phyloP scores from a whole-genome alignment of 2,888 invertebrate species.

The Dexiosoma caninum region DNA sequence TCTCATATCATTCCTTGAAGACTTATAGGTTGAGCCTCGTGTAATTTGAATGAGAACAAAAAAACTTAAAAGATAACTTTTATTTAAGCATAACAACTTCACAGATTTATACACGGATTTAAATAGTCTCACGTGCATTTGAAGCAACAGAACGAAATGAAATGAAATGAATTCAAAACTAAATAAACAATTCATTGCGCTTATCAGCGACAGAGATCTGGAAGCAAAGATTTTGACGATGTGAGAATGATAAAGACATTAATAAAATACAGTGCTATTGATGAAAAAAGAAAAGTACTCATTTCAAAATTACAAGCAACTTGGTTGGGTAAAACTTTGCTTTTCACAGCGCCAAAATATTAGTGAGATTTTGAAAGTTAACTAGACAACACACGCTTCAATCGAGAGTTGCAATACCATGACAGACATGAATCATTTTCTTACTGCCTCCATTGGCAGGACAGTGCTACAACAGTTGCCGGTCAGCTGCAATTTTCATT shows the following conservation, averaged over 20 bases:
- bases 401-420: background rate
- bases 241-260: conserved; percentile 21
- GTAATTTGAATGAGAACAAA: background rate
- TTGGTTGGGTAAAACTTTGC: conserved; percentile 49
- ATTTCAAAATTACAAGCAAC: conserved; percentile 18
- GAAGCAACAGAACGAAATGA: background rate
- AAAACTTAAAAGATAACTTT: conserved; percentile 30
- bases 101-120: conserved; percentile 42
- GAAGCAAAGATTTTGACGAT: conserved; percentile 13
- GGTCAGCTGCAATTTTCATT: background rate
- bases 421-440: background rate
- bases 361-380: conserved; percentile 45
- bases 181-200: conserved; percentile 35
- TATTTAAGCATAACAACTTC: conserved; percentile 44
- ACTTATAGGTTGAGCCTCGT: background rate
- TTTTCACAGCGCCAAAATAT: conserved; percentile 20
- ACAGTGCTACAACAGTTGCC: background rate
- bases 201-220: conserved; percentile 30
- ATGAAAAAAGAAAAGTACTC: conserved; percentile 40
- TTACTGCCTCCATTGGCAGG: background rate
- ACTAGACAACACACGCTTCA: conserved; percentile 34
- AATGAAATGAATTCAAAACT: conserved; percentile 26
- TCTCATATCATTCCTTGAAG: background rate
- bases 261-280: too few species aligned
- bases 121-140: conserved; percentile 47